Base-by-base conservation (phyloP, 2,888 invertebrate species). In the Pammene fasciana region DNA sequence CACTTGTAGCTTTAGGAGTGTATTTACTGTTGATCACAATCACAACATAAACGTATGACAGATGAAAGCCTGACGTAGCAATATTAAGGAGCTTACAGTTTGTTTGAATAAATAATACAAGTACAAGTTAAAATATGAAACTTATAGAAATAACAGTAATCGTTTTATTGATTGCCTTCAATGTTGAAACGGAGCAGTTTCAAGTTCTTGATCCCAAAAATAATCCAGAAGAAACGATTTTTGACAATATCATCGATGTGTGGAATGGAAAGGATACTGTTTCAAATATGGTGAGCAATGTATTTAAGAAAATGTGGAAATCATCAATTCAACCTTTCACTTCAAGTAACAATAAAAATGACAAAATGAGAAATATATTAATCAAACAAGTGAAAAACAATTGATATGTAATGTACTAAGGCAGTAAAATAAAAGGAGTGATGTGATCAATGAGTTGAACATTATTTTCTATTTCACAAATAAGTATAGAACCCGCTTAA, bases 341-440 rank as follows among this genome's bases (percentile, higher is more conserved):
- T 8, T n/a, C 5, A 8, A 38, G 4, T 3, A 26, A 38, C 8
- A 11, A 61, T 38, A 18, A 50, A 9, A 14, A 13, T 36, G 11
- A 16, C 8, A 48, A 46, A 14, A 43, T 45, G 10, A 48, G n/a
- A 7, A 36, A 38, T 36, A 61, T 61, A 16, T 4, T 48, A 38
- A 38, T 48, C 7, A 61, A 61, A 16, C 61, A 61, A 61, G 48
- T 61, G 4, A 61, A 50, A 59, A 9, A 10, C 5, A 43, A 57
- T 18, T 43, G n/a, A n/a, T n/a, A n/a, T 13, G 34, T n/a, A 18
- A 3, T 18, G 48, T 48, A 10, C 1, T 43, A 1, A 16, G 4
- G 26, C 1, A 26, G 26, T 26, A 26, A 26, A 26, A 26, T 26
- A 3, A 26, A 26, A 26, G 1, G 1, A 26, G 4, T 26, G 4